Conservation (phyloP, 2,113 vertebrate genomes). For the mouse (Mus musculus) region DNA sequence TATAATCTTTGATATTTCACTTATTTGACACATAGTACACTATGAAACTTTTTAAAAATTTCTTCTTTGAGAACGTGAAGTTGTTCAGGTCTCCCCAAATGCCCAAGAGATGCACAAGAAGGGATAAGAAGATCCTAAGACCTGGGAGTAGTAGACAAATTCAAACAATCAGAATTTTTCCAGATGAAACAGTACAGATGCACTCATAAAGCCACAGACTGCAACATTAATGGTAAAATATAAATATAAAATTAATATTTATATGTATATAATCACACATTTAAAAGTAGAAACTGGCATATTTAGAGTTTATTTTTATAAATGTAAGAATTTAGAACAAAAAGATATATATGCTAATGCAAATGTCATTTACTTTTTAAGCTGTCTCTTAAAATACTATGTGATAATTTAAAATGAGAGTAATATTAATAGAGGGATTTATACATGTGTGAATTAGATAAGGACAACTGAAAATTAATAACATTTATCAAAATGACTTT, state of each 20-base stretch:
- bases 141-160: neutral
- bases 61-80: neutral
- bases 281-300: neutral
- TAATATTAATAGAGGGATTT: neutral
- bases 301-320: neutral
- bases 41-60: neutral
- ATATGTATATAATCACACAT: neutral
- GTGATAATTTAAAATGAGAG: neutral
- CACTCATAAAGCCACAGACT: neutral
- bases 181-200: neutral
- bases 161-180: neutral
- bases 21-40: neutral
- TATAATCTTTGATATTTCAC: neutral
- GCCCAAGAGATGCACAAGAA: neutral
- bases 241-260: neutral
- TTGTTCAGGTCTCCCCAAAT: neutral
- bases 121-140: neutral
- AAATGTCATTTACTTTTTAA: neutral
- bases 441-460: neutral
- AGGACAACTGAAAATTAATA: neutral
- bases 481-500: neutral
- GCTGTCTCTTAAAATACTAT: neutral
- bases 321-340: neutral
- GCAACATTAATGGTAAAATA: neutral
- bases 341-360: neutral